These are phyloP conservation scores for Engystomops pustulosus DNA, from an alignment of 2,113 vertebrate species.

Conservation along the genomic window DNA sequence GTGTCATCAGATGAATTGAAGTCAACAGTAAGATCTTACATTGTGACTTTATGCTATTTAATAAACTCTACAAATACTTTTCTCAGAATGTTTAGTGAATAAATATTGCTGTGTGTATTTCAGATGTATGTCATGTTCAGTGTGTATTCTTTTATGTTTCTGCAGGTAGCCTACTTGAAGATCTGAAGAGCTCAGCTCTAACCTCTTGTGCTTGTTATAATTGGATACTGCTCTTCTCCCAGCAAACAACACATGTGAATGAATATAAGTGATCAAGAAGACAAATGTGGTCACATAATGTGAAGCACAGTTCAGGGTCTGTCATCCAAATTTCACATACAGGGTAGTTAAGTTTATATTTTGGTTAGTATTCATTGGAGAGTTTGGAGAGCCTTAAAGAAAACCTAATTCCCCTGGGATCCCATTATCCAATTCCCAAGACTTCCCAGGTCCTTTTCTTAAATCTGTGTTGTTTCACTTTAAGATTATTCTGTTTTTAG, in stretches of 20 bases:
- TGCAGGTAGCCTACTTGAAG: constrained; percentile 80
- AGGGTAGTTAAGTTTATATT: background rate
- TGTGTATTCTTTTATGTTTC: constrained; percentile 57
- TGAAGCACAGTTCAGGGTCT: constrained; percentile 1
- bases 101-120: background rate
- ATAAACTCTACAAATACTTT: background rate
- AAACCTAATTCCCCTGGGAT: background rate
- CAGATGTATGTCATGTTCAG: background rate
- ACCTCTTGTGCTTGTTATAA: background rate
- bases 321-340: background rate
- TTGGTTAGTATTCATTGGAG: background rate
- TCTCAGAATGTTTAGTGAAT: background rate
- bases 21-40: background rate
- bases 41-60: background rate
- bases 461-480: background rate
- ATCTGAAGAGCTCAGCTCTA: constrained; percentile 64
- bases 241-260: background rate
- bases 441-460: background rate
- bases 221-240: constrained; percentile 12
- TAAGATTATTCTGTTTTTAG: background rate
- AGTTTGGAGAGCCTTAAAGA: constrained; percentile 12
- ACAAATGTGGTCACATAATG: constrained; percentile 9
- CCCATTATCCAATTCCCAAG: constrained; percentile 13
- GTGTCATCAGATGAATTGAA: background rate
- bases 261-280: constrained; percentile 4